Percentiles rank a stretch among this genome's conserved stretches.
Evolutionary conservation across 1,140 invertebrate species (phyloP).

Genomic region (Camponotus floridanus): DNA sequence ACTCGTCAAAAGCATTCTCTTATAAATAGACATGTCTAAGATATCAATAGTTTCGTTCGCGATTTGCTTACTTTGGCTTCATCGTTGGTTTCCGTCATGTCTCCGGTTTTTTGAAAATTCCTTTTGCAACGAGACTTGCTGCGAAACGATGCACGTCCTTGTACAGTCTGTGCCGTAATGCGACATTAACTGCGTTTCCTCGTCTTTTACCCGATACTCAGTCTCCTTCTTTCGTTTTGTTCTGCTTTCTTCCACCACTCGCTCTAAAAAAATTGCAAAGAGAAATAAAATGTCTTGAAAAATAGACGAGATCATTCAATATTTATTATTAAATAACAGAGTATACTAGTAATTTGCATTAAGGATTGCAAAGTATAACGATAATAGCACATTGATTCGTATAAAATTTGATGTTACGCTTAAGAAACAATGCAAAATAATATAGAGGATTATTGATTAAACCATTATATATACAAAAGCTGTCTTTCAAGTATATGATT

Average conservation of each 20-base stretch:
- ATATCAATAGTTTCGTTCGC: constrained; percentile 19
- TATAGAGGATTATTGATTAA: constrained; percentile 46
- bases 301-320: not conserved
- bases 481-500: constrained; percentile 20
- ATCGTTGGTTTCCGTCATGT: constrained; percentile 80
- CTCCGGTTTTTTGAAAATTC: constrained; percentile 29
- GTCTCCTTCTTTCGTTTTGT: constrained; percentile 63
- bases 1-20: constrained; percentile 23
- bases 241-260: constrained; percentile 61
- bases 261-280: not conserved
- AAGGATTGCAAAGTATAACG: not conserved
- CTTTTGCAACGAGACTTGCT: not conserved
- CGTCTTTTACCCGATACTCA: constrained; percentile 69
- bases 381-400: not conserved
- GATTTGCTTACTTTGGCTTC: constrained; percentile 82
- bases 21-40: constrained; percentile 31
- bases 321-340: not conserved
- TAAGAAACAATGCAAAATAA: constrained; percentile 24
- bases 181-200: constrained; percentile 81
- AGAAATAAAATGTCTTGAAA: constrained; percentile 1
- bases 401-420: not conserved
- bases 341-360: not conserved
- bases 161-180: constrained; percentile 78
- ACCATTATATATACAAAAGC: not conserved
- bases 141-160: constrained; percentile 54